Base-by-base conservation (phyloP, 2,113 vertebrate species). In the Anseranas semipalmata region DNA sequence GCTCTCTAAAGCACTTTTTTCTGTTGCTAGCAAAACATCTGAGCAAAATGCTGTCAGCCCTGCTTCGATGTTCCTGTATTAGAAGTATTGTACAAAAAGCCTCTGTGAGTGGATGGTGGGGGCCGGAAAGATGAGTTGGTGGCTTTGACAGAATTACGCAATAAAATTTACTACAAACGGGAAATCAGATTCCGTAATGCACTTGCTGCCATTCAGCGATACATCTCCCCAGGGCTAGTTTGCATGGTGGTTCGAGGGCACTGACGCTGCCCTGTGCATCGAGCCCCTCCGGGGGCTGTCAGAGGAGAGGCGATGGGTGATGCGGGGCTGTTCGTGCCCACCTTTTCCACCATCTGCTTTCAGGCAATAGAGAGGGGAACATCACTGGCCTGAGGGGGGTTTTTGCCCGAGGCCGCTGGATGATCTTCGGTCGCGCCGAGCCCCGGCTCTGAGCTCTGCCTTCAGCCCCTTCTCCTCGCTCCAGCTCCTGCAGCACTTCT, bases 271-370 rank as follows among this genome's bases (percentile, higher is more conserved):
- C 63, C 5, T 0, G 12, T 30, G 68, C 79, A 55, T 8, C 1
- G 45, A 32, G 87, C 66, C 85, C 84, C 87, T 74, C 90, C 81
- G 6, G 6, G 3, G 94, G 73, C 88, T 93, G 82, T 92, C 83
- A 81, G 92, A 78, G 79, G 67, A 84, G 78, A 59, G 80, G 88
- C 68, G 65, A 77, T 81, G 59, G 67, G 68, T 0, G 0, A 87
- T 6, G 10, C 74, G 46, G 82, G 85, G 85, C 56, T 52, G 67
- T 94, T 95, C 74, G 78, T 86, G 95, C 76, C 66, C 72, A 96
- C 56, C 73, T 87, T 93, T 94, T 65, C 88, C 80, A 90, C 94
- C 95, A 95, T 96, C 92, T 96, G 92, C 89, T 93, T 96, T 94
- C 77, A 93, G 90, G 77, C 94, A 96, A 76, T 52, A 60, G 76